Evolutionary conservation across 2,797 vertebrate species (phyloP).

Genomic region (Poeciliopsis gracilis): DNA sequence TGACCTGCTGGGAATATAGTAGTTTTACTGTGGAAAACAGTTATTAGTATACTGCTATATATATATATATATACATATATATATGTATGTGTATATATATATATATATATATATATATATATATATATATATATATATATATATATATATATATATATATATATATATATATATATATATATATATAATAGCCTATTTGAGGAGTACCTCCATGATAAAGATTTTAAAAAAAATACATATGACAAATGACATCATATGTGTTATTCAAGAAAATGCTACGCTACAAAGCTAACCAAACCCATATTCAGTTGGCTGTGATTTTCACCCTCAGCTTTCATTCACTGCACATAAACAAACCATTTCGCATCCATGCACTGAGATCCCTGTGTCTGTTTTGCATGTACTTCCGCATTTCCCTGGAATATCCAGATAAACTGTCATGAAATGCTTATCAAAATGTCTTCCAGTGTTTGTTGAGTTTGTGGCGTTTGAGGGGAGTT

Average conservation of each 20-base stretch:
- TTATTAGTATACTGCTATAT: no score
- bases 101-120: no score
- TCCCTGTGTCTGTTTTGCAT: not conserved
- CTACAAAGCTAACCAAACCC: not conserved
- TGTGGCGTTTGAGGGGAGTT: not conserved
- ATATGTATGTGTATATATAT: no score
- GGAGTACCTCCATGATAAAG: not conserved
- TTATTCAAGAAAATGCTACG: not conserved
- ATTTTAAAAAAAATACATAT: not conserved
- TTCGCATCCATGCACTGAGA: not conserved
- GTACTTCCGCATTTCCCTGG: not conserved
- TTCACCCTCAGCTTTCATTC: not conserved
- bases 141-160: no score
- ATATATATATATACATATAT: no score
- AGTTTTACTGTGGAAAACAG: not conserved
- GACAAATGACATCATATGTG: not conserved
- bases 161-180: not conserved
- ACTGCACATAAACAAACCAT: not conserved
- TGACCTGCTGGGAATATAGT: not conserved
- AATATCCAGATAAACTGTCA: not conserved
- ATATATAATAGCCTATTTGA: not conserved
- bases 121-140: not conserved
- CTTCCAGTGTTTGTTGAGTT: not conserved
- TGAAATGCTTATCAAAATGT: not conserved
- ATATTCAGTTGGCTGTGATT: not conserved